These are phyloP conservation scores for Tyrophagus putrescentiae DNA, from an alignment of 1,140 invertebrate species.

Conservation along the genomic window DNA sequence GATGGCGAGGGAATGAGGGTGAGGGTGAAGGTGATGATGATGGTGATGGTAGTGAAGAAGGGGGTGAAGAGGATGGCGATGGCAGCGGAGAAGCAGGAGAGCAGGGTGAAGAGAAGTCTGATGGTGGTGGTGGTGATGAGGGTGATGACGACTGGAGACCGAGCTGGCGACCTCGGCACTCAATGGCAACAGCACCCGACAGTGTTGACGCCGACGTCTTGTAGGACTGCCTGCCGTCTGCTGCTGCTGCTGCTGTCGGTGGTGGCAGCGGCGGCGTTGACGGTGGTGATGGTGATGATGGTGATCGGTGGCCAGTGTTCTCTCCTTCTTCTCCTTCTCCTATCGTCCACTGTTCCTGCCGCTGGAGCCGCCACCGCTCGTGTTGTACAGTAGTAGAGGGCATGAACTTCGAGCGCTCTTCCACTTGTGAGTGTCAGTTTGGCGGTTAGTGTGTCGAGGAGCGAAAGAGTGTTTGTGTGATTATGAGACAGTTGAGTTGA, in stretches of 20 bases:
- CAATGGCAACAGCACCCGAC: not conserved
- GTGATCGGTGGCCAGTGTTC: not conserved
- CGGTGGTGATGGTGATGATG: not conserved
- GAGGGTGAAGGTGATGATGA: not conserved
- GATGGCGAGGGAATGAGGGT: not conserved
- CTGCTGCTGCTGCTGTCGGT: not conserved
- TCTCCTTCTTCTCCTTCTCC: not conserved
- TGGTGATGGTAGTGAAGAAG: not conserved
- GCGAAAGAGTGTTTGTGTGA: too few species aligned
- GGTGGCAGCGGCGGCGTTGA: not conserved
- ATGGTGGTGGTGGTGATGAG: slow-evolving; percentile 1
- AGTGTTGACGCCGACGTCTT: not conserved
- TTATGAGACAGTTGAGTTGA: too few species aligned
- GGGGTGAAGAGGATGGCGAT: not conserved
- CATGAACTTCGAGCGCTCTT: too few species aligned
- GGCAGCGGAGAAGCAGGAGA: not conserved
- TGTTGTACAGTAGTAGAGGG: too few species aligned
- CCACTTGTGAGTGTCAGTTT: too few species aligned
- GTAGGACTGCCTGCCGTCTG: not conserved
- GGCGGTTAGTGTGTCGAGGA: too few species aligned
- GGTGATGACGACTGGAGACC: not conserved
- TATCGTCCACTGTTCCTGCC: too few species aligned
- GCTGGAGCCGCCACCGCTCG: too few species aligned
- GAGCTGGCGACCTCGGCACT: too few species aligned
- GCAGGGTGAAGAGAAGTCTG: too few species aligned